A percentile compares a stretch with the other conserved stretches of the same genome.
Evolutionary conservation across 2,113 vertebrate species (phyloP).

Genomic region (Diadophis punctatus): DNA sequence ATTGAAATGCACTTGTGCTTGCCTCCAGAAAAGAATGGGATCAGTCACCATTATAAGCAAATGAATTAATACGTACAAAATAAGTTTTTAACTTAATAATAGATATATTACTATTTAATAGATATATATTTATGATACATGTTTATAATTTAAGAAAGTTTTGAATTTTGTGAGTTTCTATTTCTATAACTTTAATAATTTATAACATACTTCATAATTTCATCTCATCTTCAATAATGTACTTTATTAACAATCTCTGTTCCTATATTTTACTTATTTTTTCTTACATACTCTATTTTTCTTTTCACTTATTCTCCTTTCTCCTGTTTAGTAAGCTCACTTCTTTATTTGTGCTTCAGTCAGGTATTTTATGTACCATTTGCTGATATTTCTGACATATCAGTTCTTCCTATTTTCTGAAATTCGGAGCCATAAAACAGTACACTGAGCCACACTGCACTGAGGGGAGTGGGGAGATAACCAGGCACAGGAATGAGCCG

Average conservation of each 20-base stretch:
- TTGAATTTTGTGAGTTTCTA: not conserved
- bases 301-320: not conserved
- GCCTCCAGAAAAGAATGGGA: not conserved
- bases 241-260: not conserved
- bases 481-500: not conserved
- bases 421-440: not conserved
- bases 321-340: not conserved
- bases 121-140: not conserved
- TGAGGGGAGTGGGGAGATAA: not conserved
- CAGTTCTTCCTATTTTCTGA: not conserved
- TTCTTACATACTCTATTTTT: not conserved
- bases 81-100: not conserved
- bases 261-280: not conserved
- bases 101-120: not conserved
- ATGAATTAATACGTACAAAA: not conserved
- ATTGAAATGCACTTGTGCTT: not conserved
- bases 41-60: not conserved
- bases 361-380: not conserved
- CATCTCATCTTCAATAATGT: not conserved
- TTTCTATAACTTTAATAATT: not conserved
- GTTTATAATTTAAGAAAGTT: not conserved
- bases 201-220: not conserved
- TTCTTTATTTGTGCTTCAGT: not conserved
- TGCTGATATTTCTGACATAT: not conserved
- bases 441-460: not conserved